Evolutionary conservation across 2,888 invertebrate genomes (phyloP).

Genomic region (Tiliacea citrago): DNA sequence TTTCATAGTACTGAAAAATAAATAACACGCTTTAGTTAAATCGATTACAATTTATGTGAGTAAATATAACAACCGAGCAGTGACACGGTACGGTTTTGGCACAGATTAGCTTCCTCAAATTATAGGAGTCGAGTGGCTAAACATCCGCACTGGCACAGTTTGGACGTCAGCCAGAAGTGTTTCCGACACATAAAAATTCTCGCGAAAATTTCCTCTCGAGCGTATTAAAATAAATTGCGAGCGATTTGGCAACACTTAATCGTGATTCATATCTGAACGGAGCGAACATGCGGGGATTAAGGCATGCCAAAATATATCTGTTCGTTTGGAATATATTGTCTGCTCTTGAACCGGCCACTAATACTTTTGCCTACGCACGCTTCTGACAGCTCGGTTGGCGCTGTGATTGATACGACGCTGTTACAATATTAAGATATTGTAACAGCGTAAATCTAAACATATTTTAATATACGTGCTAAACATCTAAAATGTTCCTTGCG

Average conservation of each 20-base stretch:
- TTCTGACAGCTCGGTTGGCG: slow-evolving; percentile 70
- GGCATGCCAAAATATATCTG: slow-evolving; percentile 86
- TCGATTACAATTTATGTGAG: slow-evolving; percentile 78
- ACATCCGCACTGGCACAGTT: slow-evolving; percentile 88
- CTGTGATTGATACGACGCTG: slow-evolving; percentile 67
- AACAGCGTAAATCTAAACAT: too few species aligned
- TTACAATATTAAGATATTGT: too few species aligned
- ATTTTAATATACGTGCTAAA: slow-evolving; percentile 53
- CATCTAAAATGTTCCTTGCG: slow-evolving; percentile 33
- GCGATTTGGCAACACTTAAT: slow-evolving; percentile 91
- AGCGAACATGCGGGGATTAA: slow-evolving; percentile 85
- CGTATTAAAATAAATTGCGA: slow-evolving; percentile 91
- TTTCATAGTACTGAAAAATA: slow-evolving; percentile 98
- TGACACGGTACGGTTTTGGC: slow-evolving; percentile 87
- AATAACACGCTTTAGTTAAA: slow-evolving; percentile 81
- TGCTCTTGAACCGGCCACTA: slow-evolving; percentile 73
- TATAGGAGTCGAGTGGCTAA: slow-evolving; percentile 88
- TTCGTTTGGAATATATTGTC: slow-evolving; percentile 77
- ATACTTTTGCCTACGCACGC: slow-evolving; percentile 73
- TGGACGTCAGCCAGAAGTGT: slow-evolving; percentile 88
- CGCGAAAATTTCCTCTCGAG: slow-evolving; percentile 88
- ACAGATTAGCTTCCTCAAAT: slow-evolving; percentile 88
- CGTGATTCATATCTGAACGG: slow-evolving; percentile 89
- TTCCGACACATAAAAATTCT: slow-evolving; percentile 90
- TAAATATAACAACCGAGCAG: slow-evolving; percentile 77